phyloP scores from a whole-genome alignment of 2,797 vertebrate genomes.

The Leptodactylus fallax region DNA sequence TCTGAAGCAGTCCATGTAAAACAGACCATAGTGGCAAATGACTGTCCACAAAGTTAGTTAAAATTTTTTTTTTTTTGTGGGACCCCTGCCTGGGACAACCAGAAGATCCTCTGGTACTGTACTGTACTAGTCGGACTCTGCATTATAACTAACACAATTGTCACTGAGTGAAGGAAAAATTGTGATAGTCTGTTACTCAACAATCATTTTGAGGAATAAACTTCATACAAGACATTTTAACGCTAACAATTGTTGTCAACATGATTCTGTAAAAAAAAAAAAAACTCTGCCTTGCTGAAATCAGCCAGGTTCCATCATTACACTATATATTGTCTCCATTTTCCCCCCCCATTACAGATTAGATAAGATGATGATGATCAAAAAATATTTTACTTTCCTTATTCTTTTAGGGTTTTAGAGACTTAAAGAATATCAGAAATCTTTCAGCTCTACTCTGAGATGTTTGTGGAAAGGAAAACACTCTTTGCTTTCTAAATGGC shows the following conservation, averaged over 20 bases:
- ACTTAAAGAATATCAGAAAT: background rate
- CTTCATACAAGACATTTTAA: background rate
- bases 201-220: background rate
- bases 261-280: background rate
- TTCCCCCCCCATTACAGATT: background rate
- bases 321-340: background rate
- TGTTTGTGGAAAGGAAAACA: constrained; percentile 52
- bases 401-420: background rate
- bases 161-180: background rate
- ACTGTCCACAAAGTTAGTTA: no score
- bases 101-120: no score
- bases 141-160: background rate
- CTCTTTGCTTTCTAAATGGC: constrained; percentile 46
- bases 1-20: no score
- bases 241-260: background rate
- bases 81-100: no score
- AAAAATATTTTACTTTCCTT: background rate
- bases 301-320: background rate
- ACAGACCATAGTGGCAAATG: no score
- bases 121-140: no score
- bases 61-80: no score
- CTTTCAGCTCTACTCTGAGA: background rate
- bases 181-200: background rate
- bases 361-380: background rate
- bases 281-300: no score